Evolutionary conservation across 2,888 invertebrate species (phyloP).

Genomic region (Zaprionus lineosus): DNA sequence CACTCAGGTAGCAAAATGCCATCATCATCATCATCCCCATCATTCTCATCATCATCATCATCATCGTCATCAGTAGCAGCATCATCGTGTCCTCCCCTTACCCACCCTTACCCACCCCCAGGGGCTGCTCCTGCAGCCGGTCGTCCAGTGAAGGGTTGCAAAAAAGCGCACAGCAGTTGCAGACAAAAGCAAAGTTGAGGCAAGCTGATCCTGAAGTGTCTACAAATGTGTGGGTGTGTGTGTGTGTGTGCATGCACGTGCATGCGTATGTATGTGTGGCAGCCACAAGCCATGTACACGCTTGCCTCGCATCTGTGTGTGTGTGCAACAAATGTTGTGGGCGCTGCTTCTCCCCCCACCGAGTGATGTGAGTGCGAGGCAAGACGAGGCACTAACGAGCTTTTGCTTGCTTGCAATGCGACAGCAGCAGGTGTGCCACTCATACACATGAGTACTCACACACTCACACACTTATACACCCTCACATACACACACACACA

Average conservation of each 20-base stretch:
- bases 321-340: constrained; percentile 77
- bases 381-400: constrained; percentile 60
- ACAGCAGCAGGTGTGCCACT: constrained; percentile 75
- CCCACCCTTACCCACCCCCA: too few relatives aligned
- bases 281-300: constrained; percentile 40
- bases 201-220: constrained; percentile 57
- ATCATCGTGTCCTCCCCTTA: too few relatives aligned
- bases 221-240: constrained; percentile 15
- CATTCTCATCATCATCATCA: constrained; percentile 43
- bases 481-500: constrained; percentile 9
- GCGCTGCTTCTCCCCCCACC: too few relatives aligned
- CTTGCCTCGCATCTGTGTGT: constrained; percentile 15
- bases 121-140: constrained; percentile 3
- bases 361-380: too few relatives aligned
- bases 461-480: constrained; percentile 19
- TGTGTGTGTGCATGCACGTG: constrained; percentile 6
- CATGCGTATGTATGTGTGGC: constrained; percentile 26
- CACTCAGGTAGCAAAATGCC: constrained; percentile 79
- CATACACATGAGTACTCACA: constrained; percentile 39
- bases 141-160: constrained; percentile 53
- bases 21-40: constrained; percentile 57
- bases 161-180: constrained; percentile 64
- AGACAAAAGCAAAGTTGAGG: constrained; percentile 72
- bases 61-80: too few relatives aligned
- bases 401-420: constrained; percentile 73